phyloP scores from a whole-genome alignment of 2,888 invertebrate species.

The Caenorhabditis sp. region DNA sequence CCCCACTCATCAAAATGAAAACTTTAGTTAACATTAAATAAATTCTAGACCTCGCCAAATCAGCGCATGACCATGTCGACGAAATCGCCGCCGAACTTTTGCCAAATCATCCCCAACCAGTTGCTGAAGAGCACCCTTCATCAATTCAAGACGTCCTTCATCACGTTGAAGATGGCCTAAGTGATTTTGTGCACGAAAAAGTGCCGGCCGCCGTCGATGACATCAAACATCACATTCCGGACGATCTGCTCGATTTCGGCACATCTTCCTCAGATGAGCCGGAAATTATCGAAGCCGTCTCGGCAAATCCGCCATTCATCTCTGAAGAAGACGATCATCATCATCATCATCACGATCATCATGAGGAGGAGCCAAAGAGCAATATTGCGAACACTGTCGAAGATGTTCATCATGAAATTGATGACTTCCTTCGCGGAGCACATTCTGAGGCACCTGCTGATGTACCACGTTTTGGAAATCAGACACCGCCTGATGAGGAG shows the following conservation, averaged over 20 bases:
- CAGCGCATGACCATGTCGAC: neutral
- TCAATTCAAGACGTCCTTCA: conserved; percentile 5
- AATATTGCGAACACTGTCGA: conserved; percentile 30
- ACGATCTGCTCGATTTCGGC: conserved; percentile 6
- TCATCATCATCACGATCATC: neutral
- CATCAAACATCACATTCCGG: neutral
- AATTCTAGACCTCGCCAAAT: conserved; percentile 1
- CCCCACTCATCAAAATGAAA: no score
- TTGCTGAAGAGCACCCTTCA: neutral
- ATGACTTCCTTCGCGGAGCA: conserved; percentile 22
- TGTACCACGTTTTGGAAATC: conserved; percentile 49
- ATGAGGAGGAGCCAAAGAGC: conserved; percentile 12
- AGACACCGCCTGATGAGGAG: conserved; percentile 51
- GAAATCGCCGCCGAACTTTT: conserved; percentile 1
- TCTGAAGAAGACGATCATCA: neutral
- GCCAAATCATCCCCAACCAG: neutral
- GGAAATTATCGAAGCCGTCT: neutral
- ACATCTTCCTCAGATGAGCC: neutral
- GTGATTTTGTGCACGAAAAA: conserved; percentile 32
- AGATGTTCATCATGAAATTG: conserved; percentile 39
- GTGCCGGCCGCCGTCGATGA: conserved; percentile 21
- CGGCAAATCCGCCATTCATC: neutral
- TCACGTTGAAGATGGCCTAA: conserved; percentile 29
- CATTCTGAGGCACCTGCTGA: conserved; percentile 31
- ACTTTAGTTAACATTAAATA: neutral